Evolutionary conservation across 2,888 invertebrate species (phyloP).

Genomic region (Liposcelis brunnea): DNA sequence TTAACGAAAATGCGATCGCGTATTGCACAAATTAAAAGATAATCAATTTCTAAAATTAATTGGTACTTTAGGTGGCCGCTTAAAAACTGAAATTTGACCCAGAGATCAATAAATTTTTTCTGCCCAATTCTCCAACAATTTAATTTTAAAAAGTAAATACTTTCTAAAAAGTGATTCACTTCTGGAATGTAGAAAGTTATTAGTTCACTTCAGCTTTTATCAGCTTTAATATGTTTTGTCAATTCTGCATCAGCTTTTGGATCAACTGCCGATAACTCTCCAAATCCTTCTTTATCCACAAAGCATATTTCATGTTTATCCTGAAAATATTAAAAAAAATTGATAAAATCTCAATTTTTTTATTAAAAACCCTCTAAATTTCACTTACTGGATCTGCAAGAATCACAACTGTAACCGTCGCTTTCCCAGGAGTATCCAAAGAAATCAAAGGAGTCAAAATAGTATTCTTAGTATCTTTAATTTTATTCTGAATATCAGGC

Average conservation of each 20-base stretch:
- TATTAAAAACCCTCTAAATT: background rate
- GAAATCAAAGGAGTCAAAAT: conserved; percentile 79
- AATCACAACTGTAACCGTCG: conserved; percentile 89
- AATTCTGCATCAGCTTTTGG: conserved; percentile 63
- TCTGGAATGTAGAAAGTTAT: no score
- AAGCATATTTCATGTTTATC: conserved; percentile 97
- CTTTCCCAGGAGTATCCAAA: conserved; percentile 95
- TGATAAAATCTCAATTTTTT: background rate
- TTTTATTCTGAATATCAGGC: conserved; percentile 51
- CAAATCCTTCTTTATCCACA: conserved; percentile 90
- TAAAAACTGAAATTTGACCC: no score
- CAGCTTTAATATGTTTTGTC: conserved; percentile 53
- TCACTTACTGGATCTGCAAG: conserved; percentile 76
- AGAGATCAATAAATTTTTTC: no score
- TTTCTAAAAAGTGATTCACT: no score
- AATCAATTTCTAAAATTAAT: no score
- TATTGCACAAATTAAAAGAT: no score
- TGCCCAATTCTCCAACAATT: no score
- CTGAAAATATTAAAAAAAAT: conserved; percentile 25
- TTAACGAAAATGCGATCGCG: no score
- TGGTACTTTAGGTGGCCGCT: no score
- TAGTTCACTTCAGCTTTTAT: conserved; percentile 26
- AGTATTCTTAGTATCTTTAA: conserved; percentile 49
- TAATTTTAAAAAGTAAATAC: no score
- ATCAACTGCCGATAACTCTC: conserved; percentile 72